Evolutionary conservation across 1,140 invertebrate species (phyloP).

Genomic region (Drosophila ohnishii): DNA sequence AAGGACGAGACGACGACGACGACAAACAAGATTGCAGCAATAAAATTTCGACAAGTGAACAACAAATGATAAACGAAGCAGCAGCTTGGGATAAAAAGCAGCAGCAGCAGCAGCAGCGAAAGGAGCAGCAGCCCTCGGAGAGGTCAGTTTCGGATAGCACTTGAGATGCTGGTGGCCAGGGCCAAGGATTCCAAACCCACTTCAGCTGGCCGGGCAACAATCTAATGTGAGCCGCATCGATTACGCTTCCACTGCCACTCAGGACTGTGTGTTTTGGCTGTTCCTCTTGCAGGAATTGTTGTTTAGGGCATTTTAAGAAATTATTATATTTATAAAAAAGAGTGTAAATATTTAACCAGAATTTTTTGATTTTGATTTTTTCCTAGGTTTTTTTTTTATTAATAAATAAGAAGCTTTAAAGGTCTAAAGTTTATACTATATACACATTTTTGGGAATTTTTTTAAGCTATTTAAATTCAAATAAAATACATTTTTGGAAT

Average conservation of each 20-base stretch:
- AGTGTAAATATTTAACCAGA: too few species aligned
- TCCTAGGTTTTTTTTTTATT: too few species aligned
- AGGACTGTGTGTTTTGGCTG: constrained; percentile 24
- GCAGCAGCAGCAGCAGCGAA: constrained; percentile 26
- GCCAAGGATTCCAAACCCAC: constrained; percentile 25
- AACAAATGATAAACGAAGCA: constrained; percentile 81
- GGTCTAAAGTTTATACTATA: background rate
- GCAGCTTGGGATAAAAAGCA: constrained; percentile 69
- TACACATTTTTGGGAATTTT: background rate
- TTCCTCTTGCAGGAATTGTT: constrained; percentile 2
- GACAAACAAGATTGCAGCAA: constrained; percentile 81
- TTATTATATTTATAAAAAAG: background rate
- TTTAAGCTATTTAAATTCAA: background rate
- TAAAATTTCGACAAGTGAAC: constrained; percentile 81
- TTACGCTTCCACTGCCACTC: constrained; percentile 56
- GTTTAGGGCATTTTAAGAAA: constrained; percentile 1
- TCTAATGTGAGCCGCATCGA: constrained; percentile 73
- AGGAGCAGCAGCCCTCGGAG: constrained; percentile 41
- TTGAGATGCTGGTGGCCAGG: constrained; percentile 58
- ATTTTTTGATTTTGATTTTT: too few species aligned
- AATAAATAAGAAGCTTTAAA: too few species aligned
- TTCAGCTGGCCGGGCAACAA: constrained; percentile 34
- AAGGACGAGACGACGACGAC: constrained; percentile 56
- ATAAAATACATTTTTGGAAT: background rate
- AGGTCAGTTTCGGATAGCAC: constrained; percentile 50